Base-by-base conservation (phyloP, 2,888 invertebrate species). In the Eilema sororculum region DNA sequence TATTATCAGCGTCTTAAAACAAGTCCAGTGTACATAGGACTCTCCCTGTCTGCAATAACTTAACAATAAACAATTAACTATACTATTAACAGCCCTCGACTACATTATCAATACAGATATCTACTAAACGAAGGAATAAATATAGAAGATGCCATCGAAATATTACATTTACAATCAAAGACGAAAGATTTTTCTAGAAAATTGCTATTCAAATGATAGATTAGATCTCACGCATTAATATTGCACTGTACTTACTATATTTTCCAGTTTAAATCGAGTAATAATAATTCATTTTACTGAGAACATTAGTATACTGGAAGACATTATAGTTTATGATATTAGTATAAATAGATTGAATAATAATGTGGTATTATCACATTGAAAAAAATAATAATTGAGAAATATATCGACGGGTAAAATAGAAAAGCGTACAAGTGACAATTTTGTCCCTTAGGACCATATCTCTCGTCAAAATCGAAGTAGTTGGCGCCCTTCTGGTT, bases 61-160 rank as follows among this genome's bases (percentile, higher is more conserved):
- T 82, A 81, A 77, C 65, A 71, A 70, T 77, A 78, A 75, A 75
- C 66, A 76, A 82, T 77, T 74, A 81, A 76, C 80, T 81, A 80
- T 33, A 79, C 78, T 85, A 87, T 85, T 83, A 87, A 85, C 87
- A 86, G 86, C 86, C 85, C 78, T 82, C 71, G 77, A 79, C 84
- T 86, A 84, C 75, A 65, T 79, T 73, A 79, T 52, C 68, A 75
- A 75, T 80, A 80, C 65, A 76, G 72, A 65, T 68, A 63, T 58
- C 65, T 72, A 77, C 58, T 74, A 76, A 58, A 76, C 62, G 52
- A 71, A 67, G 16, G 67, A 74, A 67, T 74, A 72, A 75, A 72
- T 73, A 75, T 58, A 65, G 61, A 71, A 69, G 68, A 70, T 69
- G 66, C 69, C 62, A 60, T 67, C 62, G n/a, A 64, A 67, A 60